A percentile compares a stretch with the other conserved stretches of the same genome.
These are phyloP conservation scores for Lagopus muta DNA, from an alignment of 2,113 vertebrate genomes.

Conservation along the genomic window DNA sequence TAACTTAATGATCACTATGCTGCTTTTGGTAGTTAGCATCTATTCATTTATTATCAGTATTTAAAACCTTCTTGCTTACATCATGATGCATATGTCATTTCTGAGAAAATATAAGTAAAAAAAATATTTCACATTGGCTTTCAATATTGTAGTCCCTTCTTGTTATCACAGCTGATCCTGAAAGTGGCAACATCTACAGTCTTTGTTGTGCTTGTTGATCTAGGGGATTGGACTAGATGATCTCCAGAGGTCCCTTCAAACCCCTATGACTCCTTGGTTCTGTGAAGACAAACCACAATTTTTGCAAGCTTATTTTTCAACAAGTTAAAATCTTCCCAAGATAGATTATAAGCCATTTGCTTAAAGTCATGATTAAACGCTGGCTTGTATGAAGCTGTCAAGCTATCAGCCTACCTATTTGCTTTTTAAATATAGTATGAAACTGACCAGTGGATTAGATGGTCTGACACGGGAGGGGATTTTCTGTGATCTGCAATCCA, in stretches of 20 bases:
- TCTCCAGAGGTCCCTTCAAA: too few species aligned
- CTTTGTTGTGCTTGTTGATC: neutral
- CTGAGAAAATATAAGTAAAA: neutral
- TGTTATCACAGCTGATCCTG: neutral
- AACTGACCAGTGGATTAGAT: neutral
- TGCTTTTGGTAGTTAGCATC: neutral
- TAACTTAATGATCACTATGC: neutral
- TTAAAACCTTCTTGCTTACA: neutral
- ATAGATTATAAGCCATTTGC: neutral
- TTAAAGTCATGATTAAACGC: neutral
- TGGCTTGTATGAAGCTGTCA: neutral
- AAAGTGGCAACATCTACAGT: neutral
- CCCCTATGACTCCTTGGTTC: too few species aligned
- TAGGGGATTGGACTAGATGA: neutral
- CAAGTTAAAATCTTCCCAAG: neutral
- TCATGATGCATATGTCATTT: neutral
- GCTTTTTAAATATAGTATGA: neutral
- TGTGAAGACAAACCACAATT: neutral
- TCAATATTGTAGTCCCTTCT: neutral
- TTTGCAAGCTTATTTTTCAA: neutral
- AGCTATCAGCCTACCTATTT: neutral
- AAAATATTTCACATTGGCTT: neutral
- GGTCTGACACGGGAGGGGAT: neutral
- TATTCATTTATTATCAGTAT: neutral
- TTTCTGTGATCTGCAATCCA: neutral